phyloP scores from a whole-genome alignment of 2,888 invertebrate genomes.

The Allacma fusca region DNA sequence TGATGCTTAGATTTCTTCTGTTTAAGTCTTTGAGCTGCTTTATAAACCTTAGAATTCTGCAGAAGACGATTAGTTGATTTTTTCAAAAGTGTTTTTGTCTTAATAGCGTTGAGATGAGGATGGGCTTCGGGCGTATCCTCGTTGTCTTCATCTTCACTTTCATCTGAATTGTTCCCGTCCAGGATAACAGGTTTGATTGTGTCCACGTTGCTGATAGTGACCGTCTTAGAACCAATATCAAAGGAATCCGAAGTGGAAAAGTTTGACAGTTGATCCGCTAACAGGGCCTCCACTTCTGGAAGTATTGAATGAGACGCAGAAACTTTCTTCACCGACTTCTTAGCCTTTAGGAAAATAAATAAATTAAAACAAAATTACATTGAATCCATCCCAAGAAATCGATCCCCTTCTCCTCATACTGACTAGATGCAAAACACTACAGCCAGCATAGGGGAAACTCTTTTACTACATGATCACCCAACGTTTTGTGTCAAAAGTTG shows the following conservation, averaged over 20 bases:
- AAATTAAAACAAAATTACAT: not conserved
- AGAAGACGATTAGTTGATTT: constrained; percentile 56
- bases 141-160: constrained; percentile 30
- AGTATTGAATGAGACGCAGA: constrained; percentile 58
- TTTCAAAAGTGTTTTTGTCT: constrained; percentile 43
- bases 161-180: constrained; percentile 13
- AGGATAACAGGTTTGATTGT: constrained; percentile 38
- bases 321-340: constrained; percentile 46
- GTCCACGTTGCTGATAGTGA: constrained; percentile 56
- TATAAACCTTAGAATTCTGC: constrained; percentile 55
- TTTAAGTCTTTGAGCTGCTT: constrained; percentile 49
- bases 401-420: too few species aligned
- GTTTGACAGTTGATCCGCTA: constrained; percentile 40
- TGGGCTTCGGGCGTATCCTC: constrained; percentile 34
- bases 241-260: constrained; percentile 45
- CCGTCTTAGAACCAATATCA: constrained; percentile 55
- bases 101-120: not conserved
- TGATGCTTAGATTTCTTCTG: not conserved
- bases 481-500: too few species aligned
- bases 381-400: not conserved
- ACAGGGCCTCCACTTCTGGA: constrained; percentile 57
- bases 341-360: constrained; percentile 47
- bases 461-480: too few species aligned
- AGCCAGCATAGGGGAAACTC: too few species aligned
- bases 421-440: too few species aligned